phyloP scores from a whole-genome alignment of 2,797 vertebrate genomes.

The Thunnus albacares region DNA sequence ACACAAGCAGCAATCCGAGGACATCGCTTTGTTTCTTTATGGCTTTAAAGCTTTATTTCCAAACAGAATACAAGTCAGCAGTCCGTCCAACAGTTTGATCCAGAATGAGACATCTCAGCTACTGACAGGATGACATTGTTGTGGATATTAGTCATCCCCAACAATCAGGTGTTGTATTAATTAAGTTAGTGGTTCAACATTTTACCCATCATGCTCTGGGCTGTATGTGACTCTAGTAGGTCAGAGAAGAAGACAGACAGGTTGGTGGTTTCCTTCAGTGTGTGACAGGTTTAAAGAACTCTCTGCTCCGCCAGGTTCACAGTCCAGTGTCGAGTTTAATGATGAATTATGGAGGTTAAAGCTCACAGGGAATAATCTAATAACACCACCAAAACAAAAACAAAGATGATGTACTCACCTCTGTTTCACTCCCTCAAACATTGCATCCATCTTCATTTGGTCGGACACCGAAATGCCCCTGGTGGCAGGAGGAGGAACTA shows the following conservation, averaged over 20 bases:
- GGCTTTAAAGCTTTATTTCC: not conserved
- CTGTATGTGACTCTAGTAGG: not conserved
- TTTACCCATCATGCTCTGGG: not conserved
- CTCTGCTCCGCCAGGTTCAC: not conserved
- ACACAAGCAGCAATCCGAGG: constrained; percentile 27
- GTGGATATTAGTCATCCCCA: not conserved
- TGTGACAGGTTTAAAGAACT: constrained; percentile 1
- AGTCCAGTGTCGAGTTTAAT: not conserved
- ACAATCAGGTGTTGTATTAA: not conserved
- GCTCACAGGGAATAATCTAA: constrained; percentile 49
- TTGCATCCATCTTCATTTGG: constrained; percentile 49
- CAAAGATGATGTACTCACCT: constrained; percentile 47
- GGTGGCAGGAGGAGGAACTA: not conserved
- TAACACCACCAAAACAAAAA: constrained; percentile 39
- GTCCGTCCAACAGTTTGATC: not conserved
- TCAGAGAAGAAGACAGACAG: not conserved
- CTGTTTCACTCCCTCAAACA: constrained; percentile 20
- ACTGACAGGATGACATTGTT: not conserved
- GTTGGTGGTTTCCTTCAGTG: not conserved
- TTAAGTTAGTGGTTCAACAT: not conserved
- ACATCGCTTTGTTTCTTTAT: constrained; percentile 4
- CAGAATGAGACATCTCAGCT: not conserved
- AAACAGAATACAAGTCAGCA: not conserved
- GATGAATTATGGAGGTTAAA: constrained; percentile 50
- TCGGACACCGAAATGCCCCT: not conserved